Base-by-base conservation (phyloP, 92 coral and sea anemone species). In the Epizoanthus ramosus region DNA sequence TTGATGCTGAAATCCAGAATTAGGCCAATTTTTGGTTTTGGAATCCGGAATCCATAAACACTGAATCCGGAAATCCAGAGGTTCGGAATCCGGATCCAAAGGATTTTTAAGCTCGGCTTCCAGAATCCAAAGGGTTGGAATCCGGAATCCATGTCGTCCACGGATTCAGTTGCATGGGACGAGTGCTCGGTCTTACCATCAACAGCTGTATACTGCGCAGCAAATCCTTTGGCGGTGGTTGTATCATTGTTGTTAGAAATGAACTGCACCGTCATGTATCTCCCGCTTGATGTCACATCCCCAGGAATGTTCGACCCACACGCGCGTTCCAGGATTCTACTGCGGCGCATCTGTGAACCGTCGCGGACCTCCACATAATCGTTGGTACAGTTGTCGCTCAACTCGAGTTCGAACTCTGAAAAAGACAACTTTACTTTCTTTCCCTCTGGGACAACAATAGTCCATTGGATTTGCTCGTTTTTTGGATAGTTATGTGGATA, bases 231-330 rank as follows among this genome's bases (percentile, higher is more conserved):
- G 1, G 25, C 15, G 17, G 31, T 35, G 41, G 69, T 64, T 64
- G 12, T 19, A 15, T 31, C 21, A 21, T 24, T 16, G 39, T 35
- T 6, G 54, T 68, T 50, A 50, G 50, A 33, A 50, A 18, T 6
- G 15, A 68, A 68, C 24, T 68, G 73, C 73, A 68, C 73, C 24
- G 73, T 50, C 73, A 68, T 68, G 53, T 68, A 68, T 16, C 54
- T 35, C 21, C 73, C 73, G n/a, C 52, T 68, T 37, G 73, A 68
- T 16, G 53, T 68, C 53, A 68, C 54, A 28, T 68, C 73, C 14
- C 16, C 54, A 35, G 73, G 73, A 68, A n/a, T n/a, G 16, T 25
- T 68, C 17, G 52, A 33, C 3, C 73, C 73, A 15, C 73, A 68
- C 16, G 21, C 73, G n/a, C 24, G 73, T 23, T 35, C 17, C 23